Evolutionary conservation across 2,797 vertebrate species (phyloP), one percentile per base, ranked within the genome.

Genomic region (Rhinatrema bivittatum): DNA sequence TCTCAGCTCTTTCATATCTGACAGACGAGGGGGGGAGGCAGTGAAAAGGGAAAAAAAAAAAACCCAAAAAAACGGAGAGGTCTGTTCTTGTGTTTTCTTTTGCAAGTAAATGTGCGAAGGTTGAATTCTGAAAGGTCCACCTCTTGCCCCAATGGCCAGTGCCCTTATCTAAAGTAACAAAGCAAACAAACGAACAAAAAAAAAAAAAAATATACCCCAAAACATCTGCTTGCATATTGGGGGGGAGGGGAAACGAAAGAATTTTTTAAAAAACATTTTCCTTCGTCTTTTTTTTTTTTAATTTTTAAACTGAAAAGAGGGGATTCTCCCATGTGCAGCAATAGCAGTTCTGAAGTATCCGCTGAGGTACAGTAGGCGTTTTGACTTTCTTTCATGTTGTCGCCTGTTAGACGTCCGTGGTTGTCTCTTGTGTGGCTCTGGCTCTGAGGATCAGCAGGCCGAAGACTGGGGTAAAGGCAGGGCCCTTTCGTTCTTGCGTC

Each of bases 391-490:
- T 42, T 42, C 35, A 14, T 31, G 50, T 14, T 29, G 34, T 42
- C 35, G n/a, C n/a, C n/a, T n/a, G 25, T 50, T 47, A 50, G 33
- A 38, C 20, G 38, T 16, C 34, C 21, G 33, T 30, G 32, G 46
- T 46, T 44, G 46, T 39, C 28, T 42, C 32, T n/a, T 25, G 14
- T 15, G 38, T 46, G 65, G 46, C 38, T 32, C 20, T 12, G 56
- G 55, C 42, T 60, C 57, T 61, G 42, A 46, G 68, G 78, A 86
- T 97, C 91, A 98, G 93, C 95, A 99, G 87, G 94, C 91, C 3
- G 95, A 98, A 15, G 94, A 97, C 85, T 99, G 95, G 60, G 95
- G 95, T 78, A 99, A 78, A 15, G 95, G 94, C 61, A 98, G 67
- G 17, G 90, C 82, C 37, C 93, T 72, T 65, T 99, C 94, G 2